Percentiles rank a stretch among this genome's conserved stretches.
These are phyloP conservation scores for Elegia similella DNA, from an alignment of 2,888 invertebrate genomes.

Conservation along the genomic window DNA sequence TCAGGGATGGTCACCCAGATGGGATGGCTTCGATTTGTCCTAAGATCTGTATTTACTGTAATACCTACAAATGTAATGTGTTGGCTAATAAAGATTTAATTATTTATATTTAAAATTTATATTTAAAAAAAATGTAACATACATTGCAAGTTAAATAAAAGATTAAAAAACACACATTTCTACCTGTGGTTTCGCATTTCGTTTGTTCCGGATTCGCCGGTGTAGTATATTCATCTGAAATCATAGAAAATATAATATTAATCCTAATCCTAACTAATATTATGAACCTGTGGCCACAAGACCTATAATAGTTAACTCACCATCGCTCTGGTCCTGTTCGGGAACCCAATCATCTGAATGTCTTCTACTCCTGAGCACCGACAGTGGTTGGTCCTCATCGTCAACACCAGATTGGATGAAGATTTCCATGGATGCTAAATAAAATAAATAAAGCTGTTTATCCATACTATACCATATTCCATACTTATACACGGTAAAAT, in stretches of 20 bases:
- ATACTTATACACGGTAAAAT: too few relatives aligned
- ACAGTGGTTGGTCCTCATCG: slow-evolving; percentile 28
- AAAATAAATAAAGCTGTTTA: too few relatives aligned
- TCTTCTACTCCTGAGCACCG: slow-evolving; percentile 5
- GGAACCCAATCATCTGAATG: slow-evolving; percentile 19
- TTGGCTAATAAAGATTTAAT: too few relatives aligned
- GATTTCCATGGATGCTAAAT: slow-evolving; percentile 20
- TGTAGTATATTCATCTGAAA: not conserved
- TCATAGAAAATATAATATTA: not conserved
- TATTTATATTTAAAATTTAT: not conserved
- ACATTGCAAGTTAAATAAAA: not conserved
- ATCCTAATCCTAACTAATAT: too few relatives aligned
- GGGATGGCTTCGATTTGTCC: too few relatives aligned
- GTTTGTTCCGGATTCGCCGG: not conserved
- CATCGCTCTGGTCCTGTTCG: slow-evolving; percentile 17
- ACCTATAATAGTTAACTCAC: slow-evolving; percentile 10
- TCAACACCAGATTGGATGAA: slow-evolving; percentile 24
- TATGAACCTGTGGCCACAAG: not conserved
- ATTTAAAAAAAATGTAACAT: not conserved
- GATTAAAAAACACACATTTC: not conserved
- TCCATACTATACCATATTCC: too few relatives aligned
- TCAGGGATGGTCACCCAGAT: too few relatives aligned
- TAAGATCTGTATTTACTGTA: too few relatives aligned
- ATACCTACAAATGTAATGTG: too few relatives aligned
- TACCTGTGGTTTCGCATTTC: not conserved